These are phyloP conservation scores for Timema cristinae DNA, from an alignment of 2,888 invertebrate species.

Conservation along the genomic window DNA sequence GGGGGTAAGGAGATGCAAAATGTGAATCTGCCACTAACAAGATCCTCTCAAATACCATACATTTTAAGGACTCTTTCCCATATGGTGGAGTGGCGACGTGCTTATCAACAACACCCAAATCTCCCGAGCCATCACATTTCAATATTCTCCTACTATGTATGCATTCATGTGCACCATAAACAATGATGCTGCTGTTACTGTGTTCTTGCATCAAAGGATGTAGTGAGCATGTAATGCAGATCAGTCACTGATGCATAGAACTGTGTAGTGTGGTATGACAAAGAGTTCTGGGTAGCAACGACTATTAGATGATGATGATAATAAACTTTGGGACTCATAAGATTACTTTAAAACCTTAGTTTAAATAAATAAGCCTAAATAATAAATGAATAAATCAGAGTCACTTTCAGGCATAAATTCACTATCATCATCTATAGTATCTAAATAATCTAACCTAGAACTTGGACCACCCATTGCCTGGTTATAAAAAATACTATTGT, in stretches of 20 bases:
- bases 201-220: neutral
- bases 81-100: neutral
- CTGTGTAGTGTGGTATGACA: neutral
- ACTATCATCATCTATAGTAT: too few species aligned
- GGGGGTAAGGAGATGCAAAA: neutral
- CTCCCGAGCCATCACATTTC: neutral
- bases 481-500: too few species aligned
- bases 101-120: neutral
- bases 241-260: conserved; percentile 4
- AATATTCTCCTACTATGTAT: neutral
- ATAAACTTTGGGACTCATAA: neutral
- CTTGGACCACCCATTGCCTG: too few species aligned
- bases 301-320: neutral
- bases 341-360: neutral
- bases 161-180: neutral
- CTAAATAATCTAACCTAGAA: too few species aligned
- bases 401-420: too few species aligned
- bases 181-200: neutral
- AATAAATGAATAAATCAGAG: too few species aligned
- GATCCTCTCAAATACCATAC: conserved; percentile 1
- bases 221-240: neutral
- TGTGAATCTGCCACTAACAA: conserved; percentile 5
- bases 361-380: too few species aligned
- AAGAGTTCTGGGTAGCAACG: too few species aligned
- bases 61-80: neutral